Conservation (phyloP, 1,140 invertebrate species). For the Caligus rogercresseyi region DNA sequence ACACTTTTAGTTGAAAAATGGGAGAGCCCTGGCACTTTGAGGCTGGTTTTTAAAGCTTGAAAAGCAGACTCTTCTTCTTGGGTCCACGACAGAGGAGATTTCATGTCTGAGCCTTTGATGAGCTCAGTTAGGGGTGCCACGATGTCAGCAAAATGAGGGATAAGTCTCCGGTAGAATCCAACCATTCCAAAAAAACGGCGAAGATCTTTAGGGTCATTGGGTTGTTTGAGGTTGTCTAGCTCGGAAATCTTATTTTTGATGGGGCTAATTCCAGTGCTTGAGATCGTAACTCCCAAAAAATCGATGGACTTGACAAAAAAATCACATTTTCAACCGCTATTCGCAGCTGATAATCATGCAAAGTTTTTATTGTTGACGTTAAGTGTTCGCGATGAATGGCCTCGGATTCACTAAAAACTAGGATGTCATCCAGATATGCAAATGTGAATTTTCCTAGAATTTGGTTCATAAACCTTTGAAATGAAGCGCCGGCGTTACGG, state of each 20-base stretch:
- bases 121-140: constrained; percentile 19
- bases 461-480: constrained; percentile 22
- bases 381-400: constrained; percentile 10
- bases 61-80: not conserved
- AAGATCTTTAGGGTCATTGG: not conserved
- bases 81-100: constrained; percentile 1
- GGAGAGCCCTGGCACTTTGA: not conserved
- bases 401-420: constrained; percentile 27
- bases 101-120: constrained; percentile 3
- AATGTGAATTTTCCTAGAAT: constrained; percentile 7
- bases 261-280: not conserved
- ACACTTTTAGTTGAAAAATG: not conserved
- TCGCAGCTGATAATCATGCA: not conserved
- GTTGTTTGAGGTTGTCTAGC: not conserved
- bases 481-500: constrained; percentile 19
- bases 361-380: not conserved
- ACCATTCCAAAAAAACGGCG: constrained; percentile 20
- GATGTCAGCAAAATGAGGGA: constrained; percentile 5
- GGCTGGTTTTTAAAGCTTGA: not conserved
- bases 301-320: not conserved
- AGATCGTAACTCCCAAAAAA: not conserved
- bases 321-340: not conserved
- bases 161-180: constrained; percentile 19
- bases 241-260: not conserved
- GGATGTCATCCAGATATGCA: constrained; percentile 35